Evolutionary conservation across 1,140 invertebrate species (phyloP).

Genomic region (Drosophila guanche): DNA sequence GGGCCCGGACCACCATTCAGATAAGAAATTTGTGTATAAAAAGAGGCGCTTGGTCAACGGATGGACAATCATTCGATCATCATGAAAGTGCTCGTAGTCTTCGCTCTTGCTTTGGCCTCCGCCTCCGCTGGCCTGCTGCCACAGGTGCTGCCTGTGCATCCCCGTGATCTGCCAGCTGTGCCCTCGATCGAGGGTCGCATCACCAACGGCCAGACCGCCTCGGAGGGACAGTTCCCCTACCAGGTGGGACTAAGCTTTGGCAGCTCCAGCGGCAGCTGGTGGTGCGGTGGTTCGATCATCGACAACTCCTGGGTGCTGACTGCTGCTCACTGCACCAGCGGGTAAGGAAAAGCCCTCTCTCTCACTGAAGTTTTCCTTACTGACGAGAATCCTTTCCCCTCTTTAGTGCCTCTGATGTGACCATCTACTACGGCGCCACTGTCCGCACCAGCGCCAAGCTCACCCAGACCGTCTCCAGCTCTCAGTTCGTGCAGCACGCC

Average conservation of each 20-base stretch:
- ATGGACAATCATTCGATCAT: conserved; percentile 56
- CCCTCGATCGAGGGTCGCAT: conserved; percentile 69
- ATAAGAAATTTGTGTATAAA: conserved; percentile 34
- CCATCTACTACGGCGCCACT: conserved; percentile 57
- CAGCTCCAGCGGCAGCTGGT: conserved; percentile 72
- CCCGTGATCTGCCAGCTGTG: conserved; percentile 45
- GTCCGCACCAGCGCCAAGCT: conserved; percentile 46
- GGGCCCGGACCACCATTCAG: conserved; percentile 17
- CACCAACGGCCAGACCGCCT: conserved; percentile 67
- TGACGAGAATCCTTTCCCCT: not conserved
- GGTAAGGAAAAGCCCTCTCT: conserved; percentile 22
- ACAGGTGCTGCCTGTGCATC: conserved; percentile 45
- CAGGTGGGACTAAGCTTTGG: conserved; percentile 84
- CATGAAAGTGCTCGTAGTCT: conserved; percentile 75
- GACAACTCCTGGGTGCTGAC: conserved; percentile 85
- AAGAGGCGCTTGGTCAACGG: not conserved
- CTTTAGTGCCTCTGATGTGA: conserved; percentile 54
- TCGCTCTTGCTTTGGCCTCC: conserved; percentile 67
- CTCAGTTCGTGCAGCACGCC: conserved; percentile 47
- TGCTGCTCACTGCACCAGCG: conserved; percentile 85
- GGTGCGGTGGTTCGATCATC: conserved; percentile 87
- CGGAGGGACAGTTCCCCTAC: conserved; percentile 84
- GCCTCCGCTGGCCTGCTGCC: conserved; percentile 64
- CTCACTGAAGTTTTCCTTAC: too few relatives aligned
- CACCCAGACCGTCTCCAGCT: conserved; percentile 43